These are phyloP conservation scores for Atractosteus spatula DNA, from an alignment of 2,113 vertebrate genomes.

Conservation along the genomic window DNA sequence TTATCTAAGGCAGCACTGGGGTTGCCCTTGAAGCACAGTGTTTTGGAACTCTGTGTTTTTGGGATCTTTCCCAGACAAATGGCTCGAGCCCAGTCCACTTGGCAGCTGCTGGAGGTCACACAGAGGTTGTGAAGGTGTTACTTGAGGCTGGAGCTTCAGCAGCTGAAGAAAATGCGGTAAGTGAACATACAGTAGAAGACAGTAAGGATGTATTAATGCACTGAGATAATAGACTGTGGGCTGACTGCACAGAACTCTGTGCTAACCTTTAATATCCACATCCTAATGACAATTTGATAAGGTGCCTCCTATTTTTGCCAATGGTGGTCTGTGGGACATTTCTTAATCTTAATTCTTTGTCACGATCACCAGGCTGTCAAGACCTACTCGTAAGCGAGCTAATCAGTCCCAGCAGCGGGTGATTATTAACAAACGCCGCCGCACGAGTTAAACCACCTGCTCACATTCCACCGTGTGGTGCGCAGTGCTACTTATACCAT, in stretches of 20 bases:
- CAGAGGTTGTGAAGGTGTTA: constrained; percentile 48
- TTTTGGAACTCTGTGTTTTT: background rate
- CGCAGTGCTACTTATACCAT: too few species aligned
- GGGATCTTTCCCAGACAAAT: constrained; percentile 35
- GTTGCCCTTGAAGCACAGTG: too few species aligned
- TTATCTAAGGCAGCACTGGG: too few species aligned
- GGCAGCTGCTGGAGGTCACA: constrained; percentile 49
- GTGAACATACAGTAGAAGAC: background rate
- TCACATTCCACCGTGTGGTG: too few species aligned
- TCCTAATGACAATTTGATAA: background rate
- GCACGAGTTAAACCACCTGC: too few species aligned
- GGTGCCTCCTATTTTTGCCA: too few species aligned
- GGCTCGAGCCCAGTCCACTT: constrained; percentile 49
- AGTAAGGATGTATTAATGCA: background rate
- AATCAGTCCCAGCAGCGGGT: too few species aligned
- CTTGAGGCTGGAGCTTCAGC: constrained; percentile 51
- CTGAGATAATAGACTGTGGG: background rate
- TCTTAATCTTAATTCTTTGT: too few species aligned
- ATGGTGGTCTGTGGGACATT: too few species aligned
- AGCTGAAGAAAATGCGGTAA: constrained; percentile 38
- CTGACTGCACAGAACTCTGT: background rate
- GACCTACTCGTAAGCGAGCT: too few species aligned
- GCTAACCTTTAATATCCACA: background rate
- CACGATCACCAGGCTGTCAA: too few species aligned
- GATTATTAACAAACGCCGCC: too few species aligned